Evolutionary conservation across 2,113 vertebrate species (phyloP), one percentile per base, ranked within the genome.

Genomic region (Heterotis niloticus): DNA sequence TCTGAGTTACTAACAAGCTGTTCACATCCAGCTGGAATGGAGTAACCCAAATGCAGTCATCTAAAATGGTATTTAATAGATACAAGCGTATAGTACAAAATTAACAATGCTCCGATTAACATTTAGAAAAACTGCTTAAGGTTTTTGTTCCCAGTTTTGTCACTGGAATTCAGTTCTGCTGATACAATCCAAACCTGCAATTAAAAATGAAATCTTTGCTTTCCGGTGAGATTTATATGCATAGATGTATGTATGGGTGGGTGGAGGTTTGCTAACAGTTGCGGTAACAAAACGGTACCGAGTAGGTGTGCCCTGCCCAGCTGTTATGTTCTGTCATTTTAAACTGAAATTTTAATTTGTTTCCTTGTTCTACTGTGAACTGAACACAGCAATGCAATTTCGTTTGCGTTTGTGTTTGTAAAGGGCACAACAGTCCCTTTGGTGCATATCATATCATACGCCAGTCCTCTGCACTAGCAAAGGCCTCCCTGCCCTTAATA

Each of bases 201-300:
- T 91, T 91, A 86, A 91, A 7, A 87, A 88, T 85, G 85, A 87
- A 87, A 85, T 88, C 81, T 72, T n/a, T 89, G 90, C 91, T 88
- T 90, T 91, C 88, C 88, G 88, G 88, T 89, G 79, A 85, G 88
- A 86, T 26, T 51, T 59, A 28, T 13, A 29, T 28, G 4, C 7
- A 34, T 75, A 54, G 54, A 20, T 23, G n/a, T 52, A 51, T 71
- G 69, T 71, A n/a, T 71, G 69, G 14, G n/a, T 44, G 69, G 7
- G 51, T 20, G 34, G 51, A 29, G 23, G 52, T 74, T 74, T 74
- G 72, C 12, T 51, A 16, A 57, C 23, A 13, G 23, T 69, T 78
- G 54, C 52, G 29, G 52, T 20, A 4, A 60, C 23, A 1, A 14
- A 28, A 44, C 34, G 28, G 54, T 59, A 57, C 24, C 59, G 76